Evolutionary conservation across 2,113 vertebrate genomes (phyloP).

Genomic region (Hiodon tergisus): DNA sequence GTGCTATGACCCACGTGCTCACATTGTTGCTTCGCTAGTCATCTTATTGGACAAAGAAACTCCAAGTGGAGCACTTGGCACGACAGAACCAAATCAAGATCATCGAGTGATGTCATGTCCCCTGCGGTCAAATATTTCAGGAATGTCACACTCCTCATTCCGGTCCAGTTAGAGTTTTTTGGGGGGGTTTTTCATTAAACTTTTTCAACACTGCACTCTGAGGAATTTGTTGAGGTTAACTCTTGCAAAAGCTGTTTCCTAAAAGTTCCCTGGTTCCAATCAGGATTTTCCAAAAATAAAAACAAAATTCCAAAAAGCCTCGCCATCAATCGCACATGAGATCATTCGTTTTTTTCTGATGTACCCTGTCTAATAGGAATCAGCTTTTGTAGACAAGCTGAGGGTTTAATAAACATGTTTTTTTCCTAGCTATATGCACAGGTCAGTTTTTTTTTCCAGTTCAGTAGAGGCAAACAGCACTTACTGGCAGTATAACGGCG

Average conservation of each 20-base stretch:
- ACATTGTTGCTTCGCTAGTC: not conserved
- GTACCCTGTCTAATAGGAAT: constrained; percentile 5
- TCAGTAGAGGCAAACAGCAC: not conserved
- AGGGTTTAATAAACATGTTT: not conserved
- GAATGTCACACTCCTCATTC: constrained; percentile 38
- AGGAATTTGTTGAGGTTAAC: constrained; percentile 53
- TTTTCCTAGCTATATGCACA: not conserved
- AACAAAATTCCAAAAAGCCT: constrained; percentile 40
- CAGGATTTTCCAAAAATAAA: constrained; percentile 51
- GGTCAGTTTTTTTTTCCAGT: not conserved
- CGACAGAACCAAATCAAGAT: not conserved
- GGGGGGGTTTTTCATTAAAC: constrained; percentile 28
- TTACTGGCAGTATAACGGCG: not conserved
- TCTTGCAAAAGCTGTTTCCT: constrained; percentile 31
- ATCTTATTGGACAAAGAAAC: not conserved
- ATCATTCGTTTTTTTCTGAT: not conserved
- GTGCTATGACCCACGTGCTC: too few relatives aligned
- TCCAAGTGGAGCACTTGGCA: not conserved
- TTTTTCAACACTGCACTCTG: constrained; percentile 44
- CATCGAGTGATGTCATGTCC: constrained; percentile 42
- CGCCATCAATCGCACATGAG: constrained; percentile 40
- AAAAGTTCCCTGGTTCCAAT: constrained; percentile 49
- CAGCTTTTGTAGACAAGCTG: not conserved
- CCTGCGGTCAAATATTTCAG: constrained; percentile 37
- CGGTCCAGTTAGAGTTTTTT: constrained; percentile 13